Base-by-base conservation (phyloP, 2,113 vertebrate species). In the Tamias sibiricus region DNA sequence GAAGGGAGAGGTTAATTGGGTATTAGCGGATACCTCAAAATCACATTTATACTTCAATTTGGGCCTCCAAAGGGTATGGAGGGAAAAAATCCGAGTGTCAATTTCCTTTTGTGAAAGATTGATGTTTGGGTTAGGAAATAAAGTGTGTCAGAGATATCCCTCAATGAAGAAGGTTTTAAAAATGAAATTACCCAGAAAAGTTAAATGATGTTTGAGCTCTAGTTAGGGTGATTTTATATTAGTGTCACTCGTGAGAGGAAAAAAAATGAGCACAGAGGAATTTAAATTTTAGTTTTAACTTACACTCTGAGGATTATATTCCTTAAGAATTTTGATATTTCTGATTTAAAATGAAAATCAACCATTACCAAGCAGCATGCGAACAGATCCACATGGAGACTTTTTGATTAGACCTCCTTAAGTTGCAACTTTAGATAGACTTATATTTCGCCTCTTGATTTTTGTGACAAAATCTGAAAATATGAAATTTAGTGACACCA, bases 401-500 rank as follows among this genome's bases (percentile, higher is more conserved):
- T 92, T 96, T 97, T 94, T 95, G 94, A 98, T 97, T 94, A 59
- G 66, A 79, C 7, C 40, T 94, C 83, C 52, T 95, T 88, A 85
- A 95, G 87, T 97, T 84, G 49, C 20, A 95, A 97, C 88, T 98
- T 97, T 0, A 4, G 69, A 86, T 72, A 68, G 90, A 90, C 64
- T 97, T 3, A 26, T 90, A 96, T 96, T 91, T 44, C 91, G 42
- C 90, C 40, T 95, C 97, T 97, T 97, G 88, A 95, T 92, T 98
- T 98, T 97, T 97, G 97, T 97, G 97, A 95, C 90, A 97, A 98
- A 97, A 98, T 20, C 16, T 77, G 89, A 96, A 97, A 95, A 87
- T 84, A 91, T 20, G 74, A 97, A 97, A 97, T 97, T 97, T 98
- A 97, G 97, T 97, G 96, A 95, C 96, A 97, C 86, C 94, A 87